A percentile compares a stretch with the other conserved stretches of the same genome.
Evolutionary conservation across 2,113 vertebrate genomes (phyloP).

Genomic region (Eclectus roratus): DNA sequence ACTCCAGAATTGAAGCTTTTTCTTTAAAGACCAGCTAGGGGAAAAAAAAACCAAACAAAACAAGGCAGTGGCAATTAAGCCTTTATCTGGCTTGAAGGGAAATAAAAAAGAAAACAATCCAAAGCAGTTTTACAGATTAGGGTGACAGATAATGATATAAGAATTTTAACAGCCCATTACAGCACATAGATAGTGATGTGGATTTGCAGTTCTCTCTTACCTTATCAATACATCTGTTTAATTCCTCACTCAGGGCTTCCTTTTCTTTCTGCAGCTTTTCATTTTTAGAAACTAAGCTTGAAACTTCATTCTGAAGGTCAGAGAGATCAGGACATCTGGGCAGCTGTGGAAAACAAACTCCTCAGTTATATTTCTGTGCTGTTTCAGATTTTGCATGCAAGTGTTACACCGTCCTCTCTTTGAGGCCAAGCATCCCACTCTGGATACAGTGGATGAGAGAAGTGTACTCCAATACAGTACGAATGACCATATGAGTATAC

Average conservation of each 20-base stretch:
- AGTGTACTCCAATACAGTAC: not conserved
- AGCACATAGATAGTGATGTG: accelerated
- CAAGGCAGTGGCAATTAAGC: not conserved
- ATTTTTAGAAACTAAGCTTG: conserved; percentile 62
- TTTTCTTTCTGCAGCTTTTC: conserved; percentile 80
- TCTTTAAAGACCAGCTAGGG: not conserved
- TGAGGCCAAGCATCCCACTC: not conserved
- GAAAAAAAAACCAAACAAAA: not conserved
- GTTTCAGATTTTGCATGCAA: not conserved
- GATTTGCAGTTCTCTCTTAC: conserved; percentile 38
- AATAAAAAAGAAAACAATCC: not conserved
- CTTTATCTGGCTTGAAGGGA: not conserved
- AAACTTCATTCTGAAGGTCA: conserved; percentile 74
- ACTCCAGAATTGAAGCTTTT: not conserved
- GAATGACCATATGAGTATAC: accelerated
- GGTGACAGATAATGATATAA: accelerated
- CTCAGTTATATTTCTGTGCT: not conserved
- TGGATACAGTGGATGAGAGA: not conserved
- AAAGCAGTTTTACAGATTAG: not conserved
- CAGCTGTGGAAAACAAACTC: conserved; percentile 60
- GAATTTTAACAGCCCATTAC: not conserved
- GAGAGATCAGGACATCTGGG: conserved; percentile 65
- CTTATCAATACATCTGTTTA: conserved; percentile 78
- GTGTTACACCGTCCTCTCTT: not conserved
- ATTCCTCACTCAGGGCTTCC: conserved; percentile 77